Percentiles rank a stretch among this genome's conserved stretches.
These are phyloP conservation scores for Thaumatotibia leucotreta DNA, from an alignment of 1,140 invertebrate genomes.

Conservation along the genomic window DNA sequence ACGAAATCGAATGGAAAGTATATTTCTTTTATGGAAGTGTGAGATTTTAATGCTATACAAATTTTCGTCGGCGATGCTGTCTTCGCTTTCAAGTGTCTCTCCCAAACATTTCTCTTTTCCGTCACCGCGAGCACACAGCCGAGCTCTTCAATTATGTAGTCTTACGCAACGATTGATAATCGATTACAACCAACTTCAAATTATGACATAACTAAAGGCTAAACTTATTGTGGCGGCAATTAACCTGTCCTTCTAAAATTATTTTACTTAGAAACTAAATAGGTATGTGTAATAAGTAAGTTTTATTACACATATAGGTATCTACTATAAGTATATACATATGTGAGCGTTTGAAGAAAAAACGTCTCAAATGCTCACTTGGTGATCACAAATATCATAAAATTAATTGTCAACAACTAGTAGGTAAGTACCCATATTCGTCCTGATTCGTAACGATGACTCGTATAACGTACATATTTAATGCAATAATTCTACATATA, in stretches of 20 bases:
- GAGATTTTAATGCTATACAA: slow-evolving; percentile 28
- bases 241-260: not conserved
- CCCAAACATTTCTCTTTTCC: slow-evolving; percentile 42
- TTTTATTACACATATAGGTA: too few relatives aligned
- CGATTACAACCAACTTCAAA: not conserved
- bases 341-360: too few relatives aligned
- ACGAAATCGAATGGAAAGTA: not conserved
- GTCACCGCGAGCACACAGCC: slow-evolving; percentile 22
- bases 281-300: not conserved
- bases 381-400: too few relatives aligned
- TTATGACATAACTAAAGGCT: not conserved
- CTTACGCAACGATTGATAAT: slow-evolving; percentile 26
- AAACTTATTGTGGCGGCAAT: not conserved
- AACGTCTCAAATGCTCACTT: too few relatives aligned
- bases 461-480: too few relatives aligned
- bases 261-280: not conserved
- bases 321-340: too few relatives aligned
- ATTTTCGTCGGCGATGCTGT: slow-evolving; percentile 28
- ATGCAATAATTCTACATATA: too few relatives aligned
- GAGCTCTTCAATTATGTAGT: slow-evolving; percentile 29
- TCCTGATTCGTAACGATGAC: too few relatives aligned
- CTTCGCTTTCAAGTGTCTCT: slow-evolving; percentile 37
- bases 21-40: slow-evolving; percentile 15
- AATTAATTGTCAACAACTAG: too few relatives aligned
- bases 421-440: too few relatives aligned